Conservation (phyloP, 1,140 invertebrate species). For the Drosophila simulans region DNA sequence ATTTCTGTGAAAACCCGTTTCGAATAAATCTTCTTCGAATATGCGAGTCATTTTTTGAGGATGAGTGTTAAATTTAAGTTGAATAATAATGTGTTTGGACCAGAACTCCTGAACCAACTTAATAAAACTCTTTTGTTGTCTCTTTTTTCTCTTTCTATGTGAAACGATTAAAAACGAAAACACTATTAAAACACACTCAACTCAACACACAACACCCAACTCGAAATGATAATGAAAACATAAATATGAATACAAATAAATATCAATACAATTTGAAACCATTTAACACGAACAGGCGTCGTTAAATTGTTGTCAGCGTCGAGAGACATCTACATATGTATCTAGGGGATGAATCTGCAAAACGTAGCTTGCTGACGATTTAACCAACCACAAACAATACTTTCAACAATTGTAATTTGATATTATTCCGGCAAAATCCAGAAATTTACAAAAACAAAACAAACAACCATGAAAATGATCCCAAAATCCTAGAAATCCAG, state of each 20-base stretch:
- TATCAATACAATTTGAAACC: background rate
- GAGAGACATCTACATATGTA: constrained; percentile 22
- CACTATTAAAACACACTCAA: constrained; percentile 11
- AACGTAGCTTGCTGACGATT: constrained; percentile 65
- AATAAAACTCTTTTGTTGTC: constrained; percentile 50
- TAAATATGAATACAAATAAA: background rate
- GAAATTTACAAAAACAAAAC: constrained; percentile 1
- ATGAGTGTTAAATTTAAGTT: constrained; percentile 5
- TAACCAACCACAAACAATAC: constrained; percentile 32
- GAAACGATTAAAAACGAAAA: constrained; percentile 25
- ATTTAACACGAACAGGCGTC: constrained; percentile 52
- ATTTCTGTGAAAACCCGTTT: constrained; percentile 1
- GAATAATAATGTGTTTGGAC: constrained; percentile 18
- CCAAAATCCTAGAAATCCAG: background rate
- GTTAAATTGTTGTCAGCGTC: constrained; percentile 66
- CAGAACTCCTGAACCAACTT: constrained; percentile 32
- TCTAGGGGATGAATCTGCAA: constrained; percentile 62
- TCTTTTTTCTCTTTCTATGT: constrained; percentile 67
- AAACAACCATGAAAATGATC: too few species aligned
- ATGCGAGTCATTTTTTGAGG: background rate
- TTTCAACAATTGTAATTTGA: constrained; percentile 30
- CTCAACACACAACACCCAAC: constrained; percentile 8
- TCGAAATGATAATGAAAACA: background rate
- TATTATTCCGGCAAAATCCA: constrained; percentile 45
- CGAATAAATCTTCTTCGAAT: background rate